Base-by-base conservation (phyloP, 2,797 vertebrate genomes). In the Thamnophis elegans region DNA sequence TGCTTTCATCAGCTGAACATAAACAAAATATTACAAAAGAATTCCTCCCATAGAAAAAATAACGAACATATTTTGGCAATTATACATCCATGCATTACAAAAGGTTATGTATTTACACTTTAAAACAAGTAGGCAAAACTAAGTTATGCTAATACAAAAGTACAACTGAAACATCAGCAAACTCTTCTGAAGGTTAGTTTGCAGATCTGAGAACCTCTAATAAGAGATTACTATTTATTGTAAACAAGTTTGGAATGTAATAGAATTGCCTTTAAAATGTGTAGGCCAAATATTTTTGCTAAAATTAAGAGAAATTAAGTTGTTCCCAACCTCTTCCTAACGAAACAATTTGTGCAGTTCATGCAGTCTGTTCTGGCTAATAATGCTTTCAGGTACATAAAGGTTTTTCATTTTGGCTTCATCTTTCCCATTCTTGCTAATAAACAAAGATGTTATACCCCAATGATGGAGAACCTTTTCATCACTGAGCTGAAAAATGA, bases 11-110 rank as follows among this genome's bases (percentile, higher is more conserved):
- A 91, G 6, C 22, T 53, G 9, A 20, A 53, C 3, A 47, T n/a
- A 89, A 47, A 65, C 16, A 42, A 56, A 25, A 68, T 91, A 73
- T 58, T 78, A 88, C 86, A 92, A 92, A 92, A 55, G 6, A 89
- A 65, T 54, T 65, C 11, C 51, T 53, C 55, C 32, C 2, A 0
- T 85, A 18, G 42, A 92, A 65, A 89, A 6, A 62, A 12, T 42
- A 47, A 54, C 55, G 59, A 36, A 20, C 6, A 88, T 25, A 53
- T 91, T 88, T 60, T 42, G n/a, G n/a, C 28, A 73, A 68, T 60
- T 51, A 73, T 68, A 26, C 32, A 36, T 13, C 68, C 25, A 36
- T 54, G 28, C 25, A 32, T 59, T 58, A n/a, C 42, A n/a, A 88
- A 89, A 85, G 14, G 47, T 42, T 60, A 53, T 60, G 14, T 89